phyloP scores from a whole-genome alignment of 1,140 invertebrate species.

The Lepidurus arcticus region DNA sequence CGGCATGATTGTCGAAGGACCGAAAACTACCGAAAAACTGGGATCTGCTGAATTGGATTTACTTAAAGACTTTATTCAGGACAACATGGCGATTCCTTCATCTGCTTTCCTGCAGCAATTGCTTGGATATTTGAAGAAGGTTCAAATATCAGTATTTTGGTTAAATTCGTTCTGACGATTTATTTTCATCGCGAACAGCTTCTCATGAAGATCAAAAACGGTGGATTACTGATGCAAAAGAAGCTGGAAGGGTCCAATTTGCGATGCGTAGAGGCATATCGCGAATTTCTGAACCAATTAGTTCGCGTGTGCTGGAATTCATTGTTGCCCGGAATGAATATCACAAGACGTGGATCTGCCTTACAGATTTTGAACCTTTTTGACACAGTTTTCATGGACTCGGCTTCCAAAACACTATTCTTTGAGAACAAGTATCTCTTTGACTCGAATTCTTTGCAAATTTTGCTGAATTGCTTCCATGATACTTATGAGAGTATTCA shows the following conservation, averaged over 20 bases:
- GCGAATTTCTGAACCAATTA: slow-evolving; percentile 50
- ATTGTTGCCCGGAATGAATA: slow-evolving; percentile 63
- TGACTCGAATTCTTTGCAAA: slow-evolving; percentile 42
- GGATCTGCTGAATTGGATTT: slow-evolving; percentile 57
- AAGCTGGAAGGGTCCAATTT: slow-evolving; percentile 25
- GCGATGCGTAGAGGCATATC: slow-evolving; percentile 37
- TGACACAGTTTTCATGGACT: neutral
- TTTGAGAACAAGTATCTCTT: slow-evolving; percentile 42
- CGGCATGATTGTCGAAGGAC: slow-evolving; percentile 64
- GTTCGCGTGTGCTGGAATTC: slow-evolving; percentile 51
- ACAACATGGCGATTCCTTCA: slow-evolving; percentile 65
- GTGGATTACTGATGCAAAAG: slow-evolving; percentile 39
- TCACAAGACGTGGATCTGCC: slow-evolving; percentile 57
- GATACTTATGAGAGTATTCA: slow-evolving; percentile 79
- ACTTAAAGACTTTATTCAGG: slow-evolving; percentile 59
- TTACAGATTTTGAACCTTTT: slow-evolving; percentile 47
- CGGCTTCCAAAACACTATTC: neutral
- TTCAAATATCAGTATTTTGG: slow-evolving; percentile 37
- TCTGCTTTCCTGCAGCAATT: slow-evolving; percentile 52
- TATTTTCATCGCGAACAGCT: slow-evolving; percentile 39
- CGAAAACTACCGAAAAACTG: slow-evolving; percentile 64
- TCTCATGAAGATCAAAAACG: slow-evolving; percentile 44
- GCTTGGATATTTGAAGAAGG: slow-evolving; percentile 48
- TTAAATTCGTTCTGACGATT: slow-evolving; percentile 23
- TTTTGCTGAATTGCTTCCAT: slow-evolving; percentile 55